Evolutionary conservation across 1,140 invertebrate species (phyloP).

Genomic region (Drosophila suzukii): DNA sequence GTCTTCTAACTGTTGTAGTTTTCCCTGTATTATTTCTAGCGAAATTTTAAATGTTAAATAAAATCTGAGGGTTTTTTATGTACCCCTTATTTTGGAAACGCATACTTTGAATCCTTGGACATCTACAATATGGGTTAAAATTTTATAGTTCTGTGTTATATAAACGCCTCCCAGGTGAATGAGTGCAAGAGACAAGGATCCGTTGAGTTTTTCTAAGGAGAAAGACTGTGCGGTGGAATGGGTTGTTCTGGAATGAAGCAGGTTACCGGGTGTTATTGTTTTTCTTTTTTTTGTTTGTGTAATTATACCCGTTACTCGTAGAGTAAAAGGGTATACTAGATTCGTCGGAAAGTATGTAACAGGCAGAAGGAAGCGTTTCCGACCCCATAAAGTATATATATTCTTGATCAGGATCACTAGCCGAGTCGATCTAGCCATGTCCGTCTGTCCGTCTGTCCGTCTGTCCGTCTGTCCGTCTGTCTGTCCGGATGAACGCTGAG

Average conservation of each 20-base stretch:
- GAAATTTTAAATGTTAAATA: neutral
- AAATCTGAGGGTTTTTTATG: too few species aligned
- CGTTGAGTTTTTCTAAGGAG: conserved; percentile 3
- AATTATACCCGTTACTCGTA: too few species aligned
- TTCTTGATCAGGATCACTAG: too few species aligned
- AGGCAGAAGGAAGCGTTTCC: too few species aligned
- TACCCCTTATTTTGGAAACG: neutral
- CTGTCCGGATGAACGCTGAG: too few species aligned
- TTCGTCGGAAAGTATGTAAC: too few species aligned
- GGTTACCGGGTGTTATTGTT: conserved; percentile 2
- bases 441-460: too few species aligned
- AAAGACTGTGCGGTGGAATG: conserved; percentile 1
- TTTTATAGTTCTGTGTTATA: neutral
- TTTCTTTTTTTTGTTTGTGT: conserved; percentile 1
- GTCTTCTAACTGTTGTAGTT: neutral
- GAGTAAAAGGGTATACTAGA: too few species aligned
- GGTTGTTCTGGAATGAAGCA: conserved; percentile 1
- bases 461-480: too few species aligned
- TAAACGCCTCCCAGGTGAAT: neutral
- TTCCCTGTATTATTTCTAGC: neutral
- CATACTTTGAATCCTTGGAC: neutral
- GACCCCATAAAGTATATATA: too few species aligned
- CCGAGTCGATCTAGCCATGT: too few species aligned
- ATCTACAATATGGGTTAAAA: neutral
- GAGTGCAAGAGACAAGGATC: neutral